These are phyloP conservation scores for rabbit (Oryctolagus cuniculus) DNA, from an alignment of 2,113 vertebrate genomes.

Conservation along the genomic window DNA sequence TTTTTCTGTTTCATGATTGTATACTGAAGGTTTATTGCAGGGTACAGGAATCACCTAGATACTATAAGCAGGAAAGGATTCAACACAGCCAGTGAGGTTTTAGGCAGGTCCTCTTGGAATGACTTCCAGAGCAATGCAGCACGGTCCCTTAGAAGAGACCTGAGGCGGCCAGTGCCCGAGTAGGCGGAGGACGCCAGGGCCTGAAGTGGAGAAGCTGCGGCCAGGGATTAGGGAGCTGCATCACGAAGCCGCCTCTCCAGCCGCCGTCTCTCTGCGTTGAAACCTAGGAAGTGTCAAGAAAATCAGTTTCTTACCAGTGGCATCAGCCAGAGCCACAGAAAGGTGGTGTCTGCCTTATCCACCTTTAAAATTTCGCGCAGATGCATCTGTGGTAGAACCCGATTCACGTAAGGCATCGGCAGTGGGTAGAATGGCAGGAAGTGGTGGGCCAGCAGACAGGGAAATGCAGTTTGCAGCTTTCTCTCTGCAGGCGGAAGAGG, in stretches of 20 bases:
- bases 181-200: not conserved
- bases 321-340: not conserved
- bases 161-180: not conserved
- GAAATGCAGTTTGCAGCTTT: slow-evolving; percentile 45
- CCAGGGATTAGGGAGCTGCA: not conserved
- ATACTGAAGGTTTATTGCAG: not conserved
- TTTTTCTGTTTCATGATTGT: not conserved
- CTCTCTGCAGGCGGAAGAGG: not conserved
- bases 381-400: not conserved
- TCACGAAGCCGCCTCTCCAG: not conserved
- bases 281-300: not conserved
- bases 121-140: not conserved
- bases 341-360: not conserved
- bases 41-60: slow-evolving; percentile 23
- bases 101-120: not conserved
- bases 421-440: not conserved
- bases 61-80: slow-evolving; percentile 30
- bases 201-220: not conserved
- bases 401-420: not conserved
- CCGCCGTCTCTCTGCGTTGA: not conserved
- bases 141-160: not conserved
- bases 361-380: not conserved
- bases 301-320: not conserved
- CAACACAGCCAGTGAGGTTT: not conserved
- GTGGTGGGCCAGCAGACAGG: not conserved